These are phyloP conservation scores for human (Homo sapiens) DNA, from an alignment of 2,113 vertebrate species.

Conservation along the genomic window DNA sequence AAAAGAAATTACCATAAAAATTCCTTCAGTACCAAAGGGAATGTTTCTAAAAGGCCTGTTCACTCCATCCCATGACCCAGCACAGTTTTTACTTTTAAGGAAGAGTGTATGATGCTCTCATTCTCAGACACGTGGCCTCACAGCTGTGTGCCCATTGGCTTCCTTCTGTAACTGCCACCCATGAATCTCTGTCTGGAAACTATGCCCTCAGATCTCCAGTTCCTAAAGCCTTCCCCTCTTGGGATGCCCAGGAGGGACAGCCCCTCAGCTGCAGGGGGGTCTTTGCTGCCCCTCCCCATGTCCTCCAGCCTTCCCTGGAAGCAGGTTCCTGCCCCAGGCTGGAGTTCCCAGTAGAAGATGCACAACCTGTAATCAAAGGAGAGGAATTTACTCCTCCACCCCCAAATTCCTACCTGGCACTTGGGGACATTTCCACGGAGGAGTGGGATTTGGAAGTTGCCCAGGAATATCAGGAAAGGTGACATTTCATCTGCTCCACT, in stretches of 20 bases:
- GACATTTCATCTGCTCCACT: neutral
- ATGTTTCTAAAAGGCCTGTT: conserved; percentile 55
- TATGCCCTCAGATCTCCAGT: neutral
- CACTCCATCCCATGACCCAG: neutral
- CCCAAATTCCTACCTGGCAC: neutral
- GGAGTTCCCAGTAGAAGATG: neutral
- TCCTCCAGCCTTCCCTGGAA: neutral
- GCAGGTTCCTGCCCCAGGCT: neutral
- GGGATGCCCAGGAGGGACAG: neutral
- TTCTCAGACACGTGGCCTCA: neutral
- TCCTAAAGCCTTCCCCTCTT: neutral
- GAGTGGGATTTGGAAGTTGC: neutral
- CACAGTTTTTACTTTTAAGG: conserved; percentile 42
- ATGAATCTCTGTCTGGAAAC: neutral
- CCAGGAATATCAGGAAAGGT: neutral
- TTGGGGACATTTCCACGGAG: neutral
- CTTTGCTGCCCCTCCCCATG: accelerated
- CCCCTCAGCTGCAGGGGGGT: neutral
- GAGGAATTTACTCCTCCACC: neutral
- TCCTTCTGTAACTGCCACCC: neutral
- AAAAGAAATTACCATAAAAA: conserved; percentile 62
- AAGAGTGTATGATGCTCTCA: neutral
- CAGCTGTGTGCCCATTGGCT: neutral
- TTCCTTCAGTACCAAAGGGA: conserved; percentile 70
- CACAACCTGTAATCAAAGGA: neutral